phyloP scores from a whole-genome alignment of 2,888 invertebrate genomes.

The Colletes collaris region DNA sequence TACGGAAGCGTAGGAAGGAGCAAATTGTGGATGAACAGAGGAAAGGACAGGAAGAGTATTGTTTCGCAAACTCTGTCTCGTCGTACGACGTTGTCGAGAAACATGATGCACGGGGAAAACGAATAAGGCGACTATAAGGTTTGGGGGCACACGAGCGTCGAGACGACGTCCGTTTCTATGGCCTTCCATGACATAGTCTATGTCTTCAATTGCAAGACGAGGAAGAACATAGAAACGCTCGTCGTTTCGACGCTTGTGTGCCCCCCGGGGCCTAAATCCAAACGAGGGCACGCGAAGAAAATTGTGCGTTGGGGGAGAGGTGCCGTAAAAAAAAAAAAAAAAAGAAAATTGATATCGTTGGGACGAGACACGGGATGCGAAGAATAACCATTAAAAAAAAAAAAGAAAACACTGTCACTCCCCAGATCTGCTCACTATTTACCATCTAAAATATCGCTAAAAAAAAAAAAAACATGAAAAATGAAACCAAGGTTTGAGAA shows the following conservation, averaged over 20 bases:
- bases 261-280: no score
- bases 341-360: slow-evolving; percentile 14
- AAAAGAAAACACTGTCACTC: slow-evolving; percentile 55
- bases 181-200: no score
- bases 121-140: neutral
- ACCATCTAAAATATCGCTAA: slow-evolving; percentile 63
- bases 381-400: slow-evolving; percentile 23
- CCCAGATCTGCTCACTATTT: slow-evolving; percentile 66
- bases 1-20: slow-evolving; percentile 60
- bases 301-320: no score
- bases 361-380: slow-evolving; percentile 66
- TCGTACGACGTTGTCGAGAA: slow-evolving; percentile 36
- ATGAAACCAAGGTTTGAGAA: slow-evolving; percentile 60
- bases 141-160: no score
- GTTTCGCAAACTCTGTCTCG: slow-evolving; percentile 65
- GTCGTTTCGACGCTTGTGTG: no score
- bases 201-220: no score
- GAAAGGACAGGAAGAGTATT: slow-evolving; percentile 60
- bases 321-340: neutral
- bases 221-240: no score
- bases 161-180: no score
- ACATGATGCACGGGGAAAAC: neutral
- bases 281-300: neutral
- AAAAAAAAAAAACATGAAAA: slow-evolving; percentile 25
- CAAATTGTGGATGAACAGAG: slow-evolving; percentile 63